Conservation (phyloP, 2,797 vertebrate genomes). For the Oreortyx pictus region DNA sequence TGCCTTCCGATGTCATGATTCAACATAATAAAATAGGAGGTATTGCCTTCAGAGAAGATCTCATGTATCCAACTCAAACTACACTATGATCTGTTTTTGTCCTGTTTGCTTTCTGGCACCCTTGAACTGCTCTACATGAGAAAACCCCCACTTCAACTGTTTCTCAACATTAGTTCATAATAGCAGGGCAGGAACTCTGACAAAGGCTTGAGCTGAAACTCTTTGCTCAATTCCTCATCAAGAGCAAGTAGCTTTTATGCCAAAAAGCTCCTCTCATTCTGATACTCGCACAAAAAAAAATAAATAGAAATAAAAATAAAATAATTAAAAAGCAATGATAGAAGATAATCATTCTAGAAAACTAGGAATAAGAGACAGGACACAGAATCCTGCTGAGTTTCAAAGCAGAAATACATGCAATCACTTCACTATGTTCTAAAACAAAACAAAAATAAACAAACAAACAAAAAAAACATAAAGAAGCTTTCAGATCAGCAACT, state of each 20-base stretch:
- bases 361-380: neutral
- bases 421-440: neutral
- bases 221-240: too few species aligned
- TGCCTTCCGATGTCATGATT: too few species aligned
- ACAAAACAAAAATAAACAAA: neutral
- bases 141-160: neutral
- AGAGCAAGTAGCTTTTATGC: too few species aligned
- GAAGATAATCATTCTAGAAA: neutral
- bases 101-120: neutral
- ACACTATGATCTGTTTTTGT: neutral
- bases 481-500: neutral
- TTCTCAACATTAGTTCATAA: neutral
- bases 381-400: neutral
- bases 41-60: too few species aligned
- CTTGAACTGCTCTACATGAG: neutral
- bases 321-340: neutral
- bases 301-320: too few species aligned
- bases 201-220: neutral
- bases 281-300: too few species aligned
- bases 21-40: too few species aligned
- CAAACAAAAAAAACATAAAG: neutral
- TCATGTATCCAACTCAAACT: neutral
- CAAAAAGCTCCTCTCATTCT: neutral
- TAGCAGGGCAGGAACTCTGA: neutral
- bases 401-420: neutral